Percentiles rank a stretch among this genome's conserved stretches.
These are phyloP conservation scores for Nowickia ferox DNA, from an alignment of 2,888 invertebrate genomes.

Conservation along the genomic window DNA sequence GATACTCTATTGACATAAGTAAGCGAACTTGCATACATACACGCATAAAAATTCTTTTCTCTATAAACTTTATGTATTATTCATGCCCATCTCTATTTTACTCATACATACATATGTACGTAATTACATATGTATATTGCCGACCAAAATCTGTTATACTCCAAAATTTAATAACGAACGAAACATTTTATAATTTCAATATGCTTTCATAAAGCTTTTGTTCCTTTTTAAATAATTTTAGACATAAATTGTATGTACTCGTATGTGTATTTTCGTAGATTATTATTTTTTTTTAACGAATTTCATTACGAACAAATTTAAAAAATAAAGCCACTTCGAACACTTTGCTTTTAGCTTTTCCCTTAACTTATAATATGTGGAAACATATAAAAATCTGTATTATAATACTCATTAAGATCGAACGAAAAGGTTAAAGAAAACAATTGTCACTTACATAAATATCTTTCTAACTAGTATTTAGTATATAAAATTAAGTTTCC, in stretches of 20 bases:
- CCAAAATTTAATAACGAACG: too few species aligned
- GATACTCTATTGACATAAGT: slow-evolving; percentile 13
- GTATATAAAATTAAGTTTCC: slow-evolving; percentile 14
- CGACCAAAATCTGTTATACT: too few species aligned
- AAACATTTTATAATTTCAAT: too few species aligned
- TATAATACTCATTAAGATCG: slow-evolving; percentile 41
- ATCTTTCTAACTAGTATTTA: slow-evolving; percentile 12
- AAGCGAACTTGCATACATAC: background rate
- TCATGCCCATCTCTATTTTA: background rate
- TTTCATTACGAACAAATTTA: background rate
- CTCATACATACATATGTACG: background rate
- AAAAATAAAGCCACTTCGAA: background rate
- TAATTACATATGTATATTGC: too few species aligned
- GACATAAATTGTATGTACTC: too few species aligned
- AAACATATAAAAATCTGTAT: slow-evolving; percentile 37
- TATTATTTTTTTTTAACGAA: too few species aligned
- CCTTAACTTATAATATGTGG: slow-evolving; percentile 29
- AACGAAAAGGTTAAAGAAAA: slow-evolving; percentile 21
- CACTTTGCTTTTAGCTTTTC: slow-evolving; percentile 25
- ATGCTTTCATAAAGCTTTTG: too few species aligned
- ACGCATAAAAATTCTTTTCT: background rate
- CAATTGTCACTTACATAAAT: slow-evolving; percentile 22
- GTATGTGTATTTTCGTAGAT: too few species aligned
- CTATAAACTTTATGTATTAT: background rate
- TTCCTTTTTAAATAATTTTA: too few species aligned